These are phyloP conservation scores for Omphaloscelis lunosa DNA, from an alignment of 2,888 invertebrate genomes.

Conservation along the genomic window DNA sequence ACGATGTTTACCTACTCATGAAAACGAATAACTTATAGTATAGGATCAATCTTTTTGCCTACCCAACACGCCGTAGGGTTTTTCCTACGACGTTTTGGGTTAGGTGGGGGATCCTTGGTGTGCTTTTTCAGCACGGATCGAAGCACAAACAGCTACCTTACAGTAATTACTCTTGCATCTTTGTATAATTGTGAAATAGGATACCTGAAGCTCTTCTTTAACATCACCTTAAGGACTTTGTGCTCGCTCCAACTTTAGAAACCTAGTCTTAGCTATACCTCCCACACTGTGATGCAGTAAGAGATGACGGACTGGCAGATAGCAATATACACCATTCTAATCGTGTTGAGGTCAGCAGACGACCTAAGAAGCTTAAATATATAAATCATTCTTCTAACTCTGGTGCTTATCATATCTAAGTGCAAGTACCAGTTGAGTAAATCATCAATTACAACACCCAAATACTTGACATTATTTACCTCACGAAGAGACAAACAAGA, in stretches of 20 bases:
- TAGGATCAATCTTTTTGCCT: no score
- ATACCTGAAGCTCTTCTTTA: neutral
- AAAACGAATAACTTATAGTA: no score
- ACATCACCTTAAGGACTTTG: neutral
- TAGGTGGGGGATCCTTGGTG: no score
- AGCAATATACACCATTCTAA: no score
- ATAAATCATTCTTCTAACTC: constrained; percentile 2
- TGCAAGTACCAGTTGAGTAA: neutral
- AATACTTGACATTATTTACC: neutral
- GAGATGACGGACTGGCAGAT: neutral
- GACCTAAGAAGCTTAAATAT: neutral
- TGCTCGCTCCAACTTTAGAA: neutral
- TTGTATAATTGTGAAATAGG: neutral
- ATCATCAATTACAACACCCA: neutral
- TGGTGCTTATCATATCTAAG: no score
- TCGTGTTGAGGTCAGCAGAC: neutral
- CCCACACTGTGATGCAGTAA: neutral
- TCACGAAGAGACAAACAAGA: neutral
- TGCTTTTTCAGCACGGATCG: no score
- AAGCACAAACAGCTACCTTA: no score
- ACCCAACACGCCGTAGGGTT: no score
- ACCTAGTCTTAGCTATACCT: neutral
- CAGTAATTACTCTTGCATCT: neutral
- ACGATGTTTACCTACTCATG: no score
- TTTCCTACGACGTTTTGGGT: no score